Evolutionary conservation across 2,797 vertebrate genomes (phyloP).

Genomic region (Xiphophorus birchmanni): DNA sequence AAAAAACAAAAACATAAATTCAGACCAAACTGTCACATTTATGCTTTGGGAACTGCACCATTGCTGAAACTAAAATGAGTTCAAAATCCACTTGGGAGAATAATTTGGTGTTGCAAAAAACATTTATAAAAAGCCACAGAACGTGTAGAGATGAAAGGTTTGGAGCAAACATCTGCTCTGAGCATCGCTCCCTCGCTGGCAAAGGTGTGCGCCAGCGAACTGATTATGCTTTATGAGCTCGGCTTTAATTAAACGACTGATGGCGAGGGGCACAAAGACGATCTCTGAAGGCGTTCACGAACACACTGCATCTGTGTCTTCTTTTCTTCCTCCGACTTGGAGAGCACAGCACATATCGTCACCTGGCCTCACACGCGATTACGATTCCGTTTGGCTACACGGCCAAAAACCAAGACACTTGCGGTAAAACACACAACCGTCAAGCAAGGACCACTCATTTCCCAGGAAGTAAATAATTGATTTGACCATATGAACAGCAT

Average conservation of each 20-base stretch:
- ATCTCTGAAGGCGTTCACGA: constrained; percentile 35
- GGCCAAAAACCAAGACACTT: constrained; percentile 19
- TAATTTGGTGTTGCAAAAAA: constrained; percentile 28
- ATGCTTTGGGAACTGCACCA: constrained; percentile 26
- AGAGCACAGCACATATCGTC: constrained; percentile 7
- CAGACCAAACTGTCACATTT: not conserved
- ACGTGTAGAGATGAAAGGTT: constrained; percentile 49
- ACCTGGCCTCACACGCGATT: constrained; percentile 10
- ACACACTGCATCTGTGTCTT: constrained; percentile 50
- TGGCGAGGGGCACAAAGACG: constrained; percentile 46
- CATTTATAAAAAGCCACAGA: constrained; percentile 15
- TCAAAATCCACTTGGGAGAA: constrained; percentile 37
- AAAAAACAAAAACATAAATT: not conserved
- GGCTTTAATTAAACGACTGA: constrained; percentile 71
- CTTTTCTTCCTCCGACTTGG: constrained; percentile 8
- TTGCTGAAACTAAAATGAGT: constrained; percentile 55
- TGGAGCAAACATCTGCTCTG: constrained; percentile 64
- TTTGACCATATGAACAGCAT: not conserved
- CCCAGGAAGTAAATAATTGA: constrained; percentile 41
- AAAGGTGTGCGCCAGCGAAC: constrained; percentile 43
- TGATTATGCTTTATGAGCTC: constrained; percentile 57
- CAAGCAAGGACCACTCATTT: constrained; percentile 1
- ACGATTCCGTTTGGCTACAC: constrained; percentile 34
- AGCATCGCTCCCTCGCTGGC: constrained; percentile 49
- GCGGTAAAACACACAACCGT: constrained; percentile 6